Conservation (phyloP, 2,888 invertebrate species). For the Spialia ferax region DNA sequence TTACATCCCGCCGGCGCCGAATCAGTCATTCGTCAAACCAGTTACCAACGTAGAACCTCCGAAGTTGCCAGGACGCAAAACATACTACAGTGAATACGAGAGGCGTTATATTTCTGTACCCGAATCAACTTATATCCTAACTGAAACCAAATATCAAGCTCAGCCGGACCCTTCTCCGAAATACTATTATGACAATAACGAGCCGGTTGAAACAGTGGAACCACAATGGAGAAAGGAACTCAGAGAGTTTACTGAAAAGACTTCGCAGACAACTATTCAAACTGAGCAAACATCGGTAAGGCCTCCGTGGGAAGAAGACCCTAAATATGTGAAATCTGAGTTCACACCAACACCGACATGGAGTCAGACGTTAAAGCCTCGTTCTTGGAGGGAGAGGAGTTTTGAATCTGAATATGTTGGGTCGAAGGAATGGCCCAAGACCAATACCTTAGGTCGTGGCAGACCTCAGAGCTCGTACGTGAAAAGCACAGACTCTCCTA, state of each 20-base stretch:
- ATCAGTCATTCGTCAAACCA: conserved; percentile 77
- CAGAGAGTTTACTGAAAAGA: conserved; percentile 80
- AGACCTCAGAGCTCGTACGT: conserved; percentile 74
- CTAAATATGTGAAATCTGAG: conserved; percentile 64
- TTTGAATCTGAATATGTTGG: conserved; percentile 75
- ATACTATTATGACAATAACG: conserved; percentile 79
- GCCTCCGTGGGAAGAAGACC: conserved; percentile 78
- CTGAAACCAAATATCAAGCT: conserved; percentile 73
- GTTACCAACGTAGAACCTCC: conserved; percentile 62
- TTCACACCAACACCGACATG: conserved; percentile 76
- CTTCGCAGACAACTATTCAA: conserved; percentile 65
- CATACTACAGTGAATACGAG: conserved; percentile 82
- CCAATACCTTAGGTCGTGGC: conserved; percentile 74
- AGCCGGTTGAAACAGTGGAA: conserved; percentile 70
- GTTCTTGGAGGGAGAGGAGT: conserved; percentile 78
- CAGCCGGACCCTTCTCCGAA: conserved; percentile 80
- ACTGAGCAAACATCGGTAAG: conserved; percentile 64
- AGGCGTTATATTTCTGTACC: conserved; percentile 81
- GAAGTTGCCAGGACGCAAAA: conserved; percentile 73
- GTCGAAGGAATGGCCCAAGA: conserved; percentile 77
- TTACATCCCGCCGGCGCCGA: conserved; percentile 80
- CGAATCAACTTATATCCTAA: conserved; percentile 77
- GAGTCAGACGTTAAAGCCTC: conserved; percentile 81
- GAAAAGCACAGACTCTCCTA: conserved; percentile 55
- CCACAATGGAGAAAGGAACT: conserved; percentile 82